phyloP scores from a whole-genome alignment of 2,797 vertebrate genomes.

The Hippopotamyrus pictus region DNA sequence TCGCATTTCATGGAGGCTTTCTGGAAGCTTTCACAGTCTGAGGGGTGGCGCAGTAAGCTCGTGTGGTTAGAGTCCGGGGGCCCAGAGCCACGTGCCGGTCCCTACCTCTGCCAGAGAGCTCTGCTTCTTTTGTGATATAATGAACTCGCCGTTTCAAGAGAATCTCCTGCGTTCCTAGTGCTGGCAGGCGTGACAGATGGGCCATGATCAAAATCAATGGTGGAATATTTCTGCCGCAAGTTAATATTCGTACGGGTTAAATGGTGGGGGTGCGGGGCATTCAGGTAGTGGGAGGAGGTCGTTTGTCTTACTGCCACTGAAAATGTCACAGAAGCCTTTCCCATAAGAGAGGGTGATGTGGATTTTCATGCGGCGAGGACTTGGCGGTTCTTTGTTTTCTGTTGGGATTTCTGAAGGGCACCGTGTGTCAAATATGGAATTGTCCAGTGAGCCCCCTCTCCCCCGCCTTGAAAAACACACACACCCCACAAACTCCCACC shows the following conservation, averaged over 20 bases:
- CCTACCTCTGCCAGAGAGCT: not conserved
- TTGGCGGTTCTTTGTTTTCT: not conserved
- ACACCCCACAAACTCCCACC: not conserved
- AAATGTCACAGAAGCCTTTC: not conserved
- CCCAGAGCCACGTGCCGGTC: not conserved
- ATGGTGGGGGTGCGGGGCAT: not conserved
- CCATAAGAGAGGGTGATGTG: not conserved
- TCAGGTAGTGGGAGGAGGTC: not conserved
- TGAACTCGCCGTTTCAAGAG: not conserved
- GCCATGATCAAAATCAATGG: not conserved
- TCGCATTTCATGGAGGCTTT: not conserved
- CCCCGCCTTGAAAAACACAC: not conserved
- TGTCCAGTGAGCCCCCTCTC: not conserved
- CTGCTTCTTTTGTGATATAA: not conserved
- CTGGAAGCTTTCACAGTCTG: not conserved
- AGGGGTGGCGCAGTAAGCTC: not conserved
- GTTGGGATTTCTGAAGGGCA: not conserved
- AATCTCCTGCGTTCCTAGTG: not conserved
- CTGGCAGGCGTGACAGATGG: not conserved
- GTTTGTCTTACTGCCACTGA: conserved; percentile 1
- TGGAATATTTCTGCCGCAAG: conserved; percentile 1
- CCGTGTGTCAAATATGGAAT: not conserved
- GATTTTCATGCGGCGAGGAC: not conserved
- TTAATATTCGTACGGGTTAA: conserved; percentile 1
- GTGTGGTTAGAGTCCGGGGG: not conserved